Conservation (phyloP, 2,797 vertebrate genomes). For the Heteromormyrus szaboi region DNA sequence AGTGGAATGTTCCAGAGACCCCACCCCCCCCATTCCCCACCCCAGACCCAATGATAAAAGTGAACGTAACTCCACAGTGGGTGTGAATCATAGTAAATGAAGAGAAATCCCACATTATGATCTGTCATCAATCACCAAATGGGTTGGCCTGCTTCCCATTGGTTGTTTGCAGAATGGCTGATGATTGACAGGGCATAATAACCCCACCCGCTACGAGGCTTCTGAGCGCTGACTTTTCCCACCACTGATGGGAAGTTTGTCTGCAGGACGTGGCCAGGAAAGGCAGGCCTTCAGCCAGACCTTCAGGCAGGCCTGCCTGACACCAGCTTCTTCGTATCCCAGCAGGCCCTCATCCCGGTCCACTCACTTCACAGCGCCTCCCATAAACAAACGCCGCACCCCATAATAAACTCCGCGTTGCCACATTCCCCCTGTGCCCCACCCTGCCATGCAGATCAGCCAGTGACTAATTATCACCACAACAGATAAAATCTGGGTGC, state of each 20-base stretch:
- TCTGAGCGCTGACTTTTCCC: background rate
- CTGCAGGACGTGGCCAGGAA: background rate
- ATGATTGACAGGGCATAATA: background rate
- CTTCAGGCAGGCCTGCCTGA: background rate
- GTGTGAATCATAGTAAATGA: background rate
- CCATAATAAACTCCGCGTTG: constrained; percentile 66
- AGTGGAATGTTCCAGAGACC: background rate
- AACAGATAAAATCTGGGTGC: constrained; percentile 99
- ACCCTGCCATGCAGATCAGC: constrained; percentile 71
- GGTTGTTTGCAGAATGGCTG: background rate
- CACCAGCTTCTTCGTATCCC: background rate
- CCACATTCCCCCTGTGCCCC: constrained; percentile 71
- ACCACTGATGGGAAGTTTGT: background rate
- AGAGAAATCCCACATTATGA: background rate
- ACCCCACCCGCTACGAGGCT: background rate
- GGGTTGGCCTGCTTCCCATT: background rate
- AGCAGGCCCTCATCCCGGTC: constrained; percentile 61
- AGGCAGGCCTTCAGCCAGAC: background rate
- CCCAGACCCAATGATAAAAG: background rate
- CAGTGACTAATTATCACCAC: constrained; percentile 99
- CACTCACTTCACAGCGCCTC: constrained; percentile 56
- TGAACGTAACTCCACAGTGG: background rate
- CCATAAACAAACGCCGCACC: constrained; percentile 50
- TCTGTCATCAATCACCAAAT: background rate
- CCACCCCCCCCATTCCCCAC: background rate